Evolutionary conservation across 2,797 vertebrate genomes (phyloP).

Genomic region (Enteromius radiatus): DNA sequence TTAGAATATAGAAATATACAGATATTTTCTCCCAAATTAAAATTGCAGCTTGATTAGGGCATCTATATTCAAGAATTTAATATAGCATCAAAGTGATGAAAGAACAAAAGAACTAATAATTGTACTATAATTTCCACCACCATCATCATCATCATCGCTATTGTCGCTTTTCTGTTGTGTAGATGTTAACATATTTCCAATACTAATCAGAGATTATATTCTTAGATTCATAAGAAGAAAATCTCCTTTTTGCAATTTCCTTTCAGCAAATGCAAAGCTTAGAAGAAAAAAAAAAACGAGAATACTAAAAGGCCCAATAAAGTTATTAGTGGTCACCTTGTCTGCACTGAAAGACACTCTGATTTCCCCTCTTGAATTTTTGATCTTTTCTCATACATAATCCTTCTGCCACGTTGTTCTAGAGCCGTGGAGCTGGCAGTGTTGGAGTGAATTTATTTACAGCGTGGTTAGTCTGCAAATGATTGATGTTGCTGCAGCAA

Average conservation of each 20-base stretch:
- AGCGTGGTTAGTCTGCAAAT: conserved; percentile 91
- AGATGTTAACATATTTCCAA: neutral
- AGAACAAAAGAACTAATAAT: neutral
- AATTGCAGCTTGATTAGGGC: conserved; percentile 22
- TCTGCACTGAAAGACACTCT: conserved; percentile 82
- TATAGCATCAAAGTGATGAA: neutral
- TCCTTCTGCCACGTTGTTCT: conserved; percentile 67
- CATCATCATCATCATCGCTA: neutral
- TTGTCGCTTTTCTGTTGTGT: conserved; percentile 9
- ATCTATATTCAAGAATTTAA: neutral
- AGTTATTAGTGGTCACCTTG: conserved; percentile 83
- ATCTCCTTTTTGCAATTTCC: neutral
- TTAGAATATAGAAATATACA: conserved; percentile 1
- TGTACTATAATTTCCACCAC: conserved; percentile 1
- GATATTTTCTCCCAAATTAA: neutral
- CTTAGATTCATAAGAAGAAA: neutral
- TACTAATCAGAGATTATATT: conserved; percentile 9
- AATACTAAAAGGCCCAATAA: conserved; percentile 71
- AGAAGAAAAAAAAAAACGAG: conserved; percentile 35
- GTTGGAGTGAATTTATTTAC: conserved; percentile 97
- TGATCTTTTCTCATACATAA: conserved; percentile 50
- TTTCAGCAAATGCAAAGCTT: conserved; percentile 7
- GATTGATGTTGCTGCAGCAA: conserved; percentile 97
- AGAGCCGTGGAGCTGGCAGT: conserved; percentile 94
- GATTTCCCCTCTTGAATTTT: conserved; percentile 83